These are phyloP conservation scores for Arge pagana DNA, from an alignment of 2,888 invertebrate genomes.

Conservation along the genomic window DNA sequence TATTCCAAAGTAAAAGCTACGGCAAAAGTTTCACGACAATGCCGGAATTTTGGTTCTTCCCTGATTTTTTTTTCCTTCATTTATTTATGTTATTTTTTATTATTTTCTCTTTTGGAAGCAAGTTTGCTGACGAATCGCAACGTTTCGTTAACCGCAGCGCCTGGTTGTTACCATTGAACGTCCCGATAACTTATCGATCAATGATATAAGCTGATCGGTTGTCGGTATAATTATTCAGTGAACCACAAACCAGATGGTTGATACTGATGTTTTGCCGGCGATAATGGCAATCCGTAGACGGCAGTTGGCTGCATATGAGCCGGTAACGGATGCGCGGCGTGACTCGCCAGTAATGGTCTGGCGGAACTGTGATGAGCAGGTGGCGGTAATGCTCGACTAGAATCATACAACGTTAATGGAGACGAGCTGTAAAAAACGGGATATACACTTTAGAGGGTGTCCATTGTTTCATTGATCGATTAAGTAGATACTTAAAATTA, in stretches of 20 bases:
- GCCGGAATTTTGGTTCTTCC: too few species aligned
- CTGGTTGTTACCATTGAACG: constrained; percentile 1
- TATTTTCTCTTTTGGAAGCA: too few species aligned
- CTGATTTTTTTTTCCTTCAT: too few species aligned
- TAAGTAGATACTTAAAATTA: not conserved
- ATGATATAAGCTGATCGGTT: not conserved
- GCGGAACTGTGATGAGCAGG: constrained; percentile 84
- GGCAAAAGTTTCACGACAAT: too few species aligned
- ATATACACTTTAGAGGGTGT: constrained; percentile 42
- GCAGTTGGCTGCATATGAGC: constrained; percentile 76
- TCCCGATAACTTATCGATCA: not conserved
- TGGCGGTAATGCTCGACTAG: constrained; percentile 73
- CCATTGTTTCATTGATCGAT: constrained; percentile 23
- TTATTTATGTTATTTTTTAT: too few species aligned
- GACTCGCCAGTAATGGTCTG: constrained; percentile 67
- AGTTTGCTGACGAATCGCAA: too few species aligned
- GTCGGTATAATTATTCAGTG: constrained; percentile 63
- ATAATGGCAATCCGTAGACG: constrained; percentile 71
- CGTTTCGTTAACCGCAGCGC: too few species aligned
- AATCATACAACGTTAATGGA: constrained; percentile 57
- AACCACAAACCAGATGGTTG: constrained; percentile 77
- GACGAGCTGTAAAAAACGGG: constrained; percentile 54
- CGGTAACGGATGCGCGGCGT: constrained; percentile 77
- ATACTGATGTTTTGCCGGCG: constrained; percentile 73
- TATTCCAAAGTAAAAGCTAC: too few species aligned